phyloP scores from a whole-genome alignment of 2,888 invertebrate species.

The Tubiluchus corallicola region DNA sequence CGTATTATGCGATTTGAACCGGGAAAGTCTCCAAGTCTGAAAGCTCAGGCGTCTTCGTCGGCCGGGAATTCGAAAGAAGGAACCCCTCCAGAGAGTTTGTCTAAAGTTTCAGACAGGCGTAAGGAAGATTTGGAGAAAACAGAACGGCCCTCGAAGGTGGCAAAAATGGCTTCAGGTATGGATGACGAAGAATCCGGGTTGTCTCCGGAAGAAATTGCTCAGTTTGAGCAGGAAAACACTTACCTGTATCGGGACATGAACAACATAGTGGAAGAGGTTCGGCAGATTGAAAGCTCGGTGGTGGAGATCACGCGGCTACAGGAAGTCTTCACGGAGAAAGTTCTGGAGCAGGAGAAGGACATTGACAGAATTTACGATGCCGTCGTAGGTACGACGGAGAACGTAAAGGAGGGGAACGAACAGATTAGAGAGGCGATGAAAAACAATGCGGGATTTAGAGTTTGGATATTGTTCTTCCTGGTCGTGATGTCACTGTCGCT shows the following conservation, averaged over 20 bases:
- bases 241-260: conserved; percentile 69
- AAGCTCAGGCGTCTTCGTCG: too few species aligned
- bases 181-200: conserved; percentile 18
- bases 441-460: conserved; percentile 80
- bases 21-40: too few species aligned
- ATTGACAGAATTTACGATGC: conserved; percentile 73
- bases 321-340: conserved; percentile 84
- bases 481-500: conserved; percentile 87
- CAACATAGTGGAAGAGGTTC: conserved; percentile 71
- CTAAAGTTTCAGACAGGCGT: neutral
- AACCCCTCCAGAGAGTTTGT: too few species aligned
- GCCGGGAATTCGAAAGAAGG: too few species aligned
- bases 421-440: conserved; percentile 93
- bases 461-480: conserved; percentile 83
- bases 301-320: conserved; percentile 87
- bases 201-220: conserved; percentile 9
- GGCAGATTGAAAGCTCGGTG: conserved; percentile 54
- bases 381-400: conserved; percentile 79
- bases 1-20: too few species aligned
- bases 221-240: conserved; percentile 72
- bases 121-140: conserved; percentile 14
- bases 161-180: conserved; percentile 4
- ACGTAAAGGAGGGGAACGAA: conserved; percentile 87
- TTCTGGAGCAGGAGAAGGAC: conserved; percentile 79
- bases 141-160: conserved; percentile 9